Evolutionary conservation across 1,140 invertebrate genomes (phyloP), one percentile per base, ranked within the genome.

Genomic region (Chironomus tepperi): DNA sequence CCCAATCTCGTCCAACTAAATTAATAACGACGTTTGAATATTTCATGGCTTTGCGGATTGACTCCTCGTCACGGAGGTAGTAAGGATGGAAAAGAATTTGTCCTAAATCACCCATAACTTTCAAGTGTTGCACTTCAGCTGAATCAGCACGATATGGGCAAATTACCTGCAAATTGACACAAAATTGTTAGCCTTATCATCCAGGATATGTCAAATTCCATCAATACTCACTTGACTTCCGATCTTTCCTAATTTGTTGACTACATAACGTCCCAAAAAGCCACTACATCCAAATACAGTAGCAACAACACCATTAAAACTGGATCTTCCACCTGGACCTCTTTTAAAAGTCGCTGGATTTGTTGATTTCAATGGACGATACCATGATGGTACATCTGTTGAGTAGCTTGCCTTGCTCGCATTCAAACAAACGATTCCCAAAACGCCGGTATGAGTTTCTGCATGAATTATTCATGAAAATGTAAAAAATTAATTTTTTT

Each of bases 11-110:
- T 21, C 97, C 97, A 78, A 99, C 89, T 47, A 98, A 85, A 84
- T 99, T 99, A 76, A 99, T 90, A 0, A 99, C 98, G 75, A 99
- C 93, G 86, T 99, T 98, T 0, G 97, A 99, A 84, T 99, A 94
- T 79, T 93, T 92, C 6, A 99, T 87, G 10, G 90, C 91, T 83
- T 92, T 94, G 5, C 88, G 84, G 77, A 99, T 91, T 0, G 91
- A 90, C n/a, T 92, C 90, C 79, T 97, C 94, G 86, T 99, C 95
- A 67, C 86, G 85, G 19, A 99, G 79, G 79, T 96, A 79, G 81
- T 89, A 98, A 3, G 91, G 94, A 79, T 93, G 89, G 82, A 92
- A 99, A 1, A 97, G 84, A 18, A 99, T 90, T 87, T 99, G 98
- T 24, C 98, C 98, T 74, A 99, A 87, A 85, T 99, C 98, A 57